A percentile compares a stretch with the other conserved stretches of the same genome.
These are phyloP conservation scores for Calonectris borealis DNA, from an alignment of 2,113 vertebrate species.

Conservation along the genomic window DNA sequence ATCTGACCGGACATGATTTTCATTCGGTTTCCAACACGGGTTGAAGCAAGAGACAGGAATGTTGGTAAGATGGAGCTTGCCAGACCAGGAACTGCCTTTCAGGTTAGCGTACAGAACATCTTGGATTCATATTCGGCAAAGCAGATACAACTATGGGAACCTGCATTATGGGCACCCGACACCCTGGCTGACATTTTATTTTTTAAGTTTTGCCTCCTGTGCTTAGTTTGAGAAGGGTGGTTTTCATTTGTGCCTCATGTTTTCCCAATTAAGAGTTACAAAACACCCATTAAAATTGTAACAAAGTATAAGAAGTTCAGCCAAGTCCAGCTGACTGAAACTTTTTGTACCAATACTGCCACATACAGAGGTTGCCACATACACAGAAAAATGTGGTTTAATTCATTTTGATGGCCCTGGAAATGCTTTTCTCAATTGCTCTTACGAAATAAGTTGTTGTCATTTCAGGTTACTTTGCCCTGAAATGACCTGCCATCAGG, in stretches of 20 bases:
- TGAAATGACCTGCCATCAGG: neutral
- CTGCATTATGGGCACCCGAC: neutral
- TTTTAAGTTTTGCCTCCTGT: neutral
- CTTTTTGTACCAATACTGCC: neutral
- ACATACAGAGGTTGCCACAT: conserved; percentile 26
- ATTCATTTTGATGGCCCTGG: neutral
- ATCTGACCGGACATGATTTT: neutral
- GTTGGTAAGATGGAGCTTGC: neutral
- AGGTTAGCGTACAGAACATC: neutral
- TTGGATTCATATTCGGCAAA: neutral
- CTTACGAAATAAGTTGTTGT: neutral
- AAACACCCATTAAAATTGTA: neutral
- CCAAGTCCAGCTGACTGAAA: neutral
- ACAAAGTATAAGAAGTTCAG: conserved; percentile 23
- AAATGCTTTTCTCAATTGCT: neutral
- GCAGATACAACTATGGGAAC: neutral
- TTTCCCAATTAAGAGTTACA: conserved; percentile 54
- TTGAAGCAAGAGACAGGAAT: neutral
- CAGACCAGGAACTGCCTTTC: neutral
- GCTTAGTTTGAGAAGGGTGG: neutral
- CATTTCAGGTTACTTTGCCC: neutral
- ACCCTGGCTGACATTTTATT: neutral
- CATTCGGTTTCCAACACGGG: rapidly evolving
- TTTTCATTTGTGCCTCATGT: neutral
- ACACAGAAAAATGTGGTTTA: neutral